Percentiles rank a stretch among this genome's conserved stretches.
Conservation (phyloP, 2,113 vertebrate species). For the Psilopogon haemacephalus region DNA sequence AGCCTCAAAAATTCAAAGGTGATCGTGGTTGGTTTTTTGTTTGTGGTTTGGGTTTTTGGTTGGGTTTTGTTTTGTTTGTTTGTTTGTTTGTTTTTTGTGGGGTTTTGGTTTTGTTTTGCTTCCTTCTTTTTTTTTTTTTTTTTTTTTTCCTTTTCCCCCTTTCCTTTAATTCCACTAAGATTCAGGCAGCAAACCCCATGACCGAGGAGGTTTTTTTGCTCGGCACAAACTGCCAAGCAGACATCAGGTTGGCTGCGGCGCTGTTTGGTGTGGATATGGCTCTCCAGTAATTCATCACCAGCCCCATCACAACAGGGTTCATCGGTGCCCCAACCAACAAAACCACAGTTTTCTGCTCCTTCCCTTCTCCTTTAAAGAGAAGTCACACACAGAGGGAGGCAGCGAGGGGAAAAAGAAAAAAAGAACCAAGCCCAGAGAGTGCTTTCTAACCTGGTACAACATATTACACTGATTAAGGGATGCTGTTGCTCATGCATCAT, state of each 20-base stretch:
- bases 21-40: too few relatives aligned
- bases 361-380: conserved; percentile 55
- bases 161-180: not conserved
- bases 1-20: not conserved
- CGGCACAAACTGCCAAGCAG: conserved; percentile 52
- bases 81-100: too few relatives aligned
- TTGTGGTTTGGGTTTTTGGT: too few relatives aligned
- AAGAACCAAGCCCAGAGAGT: conserved; percentile 40
- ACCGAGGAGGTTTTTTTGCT: conserved; percentile 35
- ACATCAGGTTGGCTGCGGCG: conserved; percentile 62
- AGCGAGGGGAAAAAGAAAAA: too few relatives aligned
- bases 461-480: conserved; percentile 64
- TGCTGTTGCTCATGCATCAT: conserved; percentile 65
- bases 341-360: conserved; percentile 53
- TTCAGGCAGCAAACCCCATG: conserved; percentile 34
- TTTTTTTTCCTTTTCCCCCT: not conserved
- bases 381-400: not conserved
- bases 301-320: conserved; percentile 50
- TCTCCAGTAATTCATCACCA: conserved; percentile 65
- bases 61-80: too few relatives aligned
- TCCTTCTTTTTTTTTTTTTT: not conserved
- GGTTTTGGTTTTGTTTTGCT: not conserved
- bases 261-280: conserved; percentile 53
- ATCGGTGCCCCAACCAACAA: conserved; percentile 61
- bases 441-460: conserved; percentile 63